Base-by-base conservation (phyloP, 37 sponge, comb jelly and placozoan genomes). In the Chondrilla cf. caribensis region DNA sequence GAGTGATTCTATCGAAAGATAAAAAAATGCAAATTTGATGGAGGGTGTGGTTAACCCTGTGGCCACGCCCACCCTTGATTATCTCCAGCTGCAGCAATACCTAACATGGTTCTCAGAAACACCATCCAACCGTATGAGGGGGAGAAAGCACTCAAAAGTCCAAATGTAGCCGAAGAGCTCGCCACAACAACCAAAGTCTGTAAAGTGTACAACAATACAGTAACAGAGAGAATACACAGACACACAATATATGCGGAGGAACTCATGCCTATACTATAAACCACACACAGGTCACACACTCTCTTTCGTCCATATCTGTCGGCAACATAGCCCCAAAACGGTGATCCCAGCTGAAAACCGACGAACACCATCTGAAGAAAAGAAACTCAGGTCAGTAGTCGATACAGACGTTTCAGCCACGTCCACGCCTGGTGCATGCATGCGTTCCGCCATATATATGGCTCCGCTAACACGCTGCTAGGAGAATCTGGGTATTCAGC, bases 131-230 rank as follows among this genome's bases (percentile, higher is more conserved):
- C 57, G 38, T 65, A 86, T 31, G 39, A 84, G 31, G 81, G 81
- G 18, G 86, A 79, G 22, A 86, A 82, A 14, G 86, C 82, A 66
- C 86, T 82, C 41, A 86, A 55, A 3, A 86, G 7, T 3, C 79
- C 81, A 83, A 58, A 86, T 22, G n/a, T 19, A 33, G 68, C 68
- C 2, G 68, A 67, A 6, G 51, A 14, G 11, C 51, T 11, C 11
- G 51, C 51, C 9, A 47, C 51, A 47, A 47, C 51, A 47, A 47
- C 51, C 51, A 47, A 47, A 11, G 51, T 47, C 51, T 47, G 51
- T n/a, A n/a, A n/a, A n/a, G n/a, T n/a, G n/a, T n/a, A n/a, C n/a
- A n/a, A n/a, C n/a, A n/a, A n/a, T n/a, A n/a, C n/a, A n/a, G n/a
- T n/a, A n/a, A n/a, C n/a, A n/a, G n/a, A n/a, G n/a, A n/a, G n/a